phyloP scores from a whole-genome alignment of 1,140 invertebrate species.

The Melipona quadrifasciata region DNA sequence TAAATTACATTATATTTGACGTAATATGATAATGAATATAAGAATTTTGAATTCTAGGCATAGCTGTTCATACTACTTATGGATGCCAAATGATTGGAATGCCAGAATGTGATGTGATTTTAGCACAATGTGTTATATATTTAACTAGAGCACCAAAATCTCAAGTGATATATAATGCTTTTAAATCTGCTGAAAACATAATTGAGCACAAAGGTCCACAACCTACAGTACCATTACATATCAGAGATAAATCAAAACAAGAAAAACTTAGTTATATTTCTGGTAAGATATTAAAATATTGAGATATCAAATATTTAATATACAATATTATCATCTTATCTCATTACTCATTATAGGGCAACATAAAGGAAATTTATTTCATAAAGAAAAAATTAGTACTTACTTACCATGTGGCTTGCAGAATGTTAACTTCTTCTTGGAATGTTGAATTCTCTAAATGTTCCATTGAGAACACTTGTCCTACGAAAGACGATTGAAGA shows the following conservation, averaged over 20 bases:
- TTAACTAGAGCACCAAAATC: conserved; percentile 89
- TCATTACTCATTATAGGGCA: conserved; percentile 81
- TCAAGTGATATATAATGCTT: conserved; percentile 85
- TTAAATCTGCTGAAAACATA: conserved; percentile 80
- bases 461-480: not conserved
- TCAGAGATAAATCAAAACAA: conserved; percentile 47
- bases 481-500: not conserved
- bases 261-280: conserved; percentile 35
- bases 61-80: conserved; percentile 88
- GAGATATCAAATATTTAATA: conserved; percentile 2
- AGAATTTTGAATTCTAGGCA: conserved; percentile 51
- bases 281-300: conserved; percentile 31
- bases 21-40: not conserved
- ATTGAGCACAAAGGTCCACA: conserved; percentile 61
- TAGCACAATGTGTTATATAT: conserved; percentile 89
- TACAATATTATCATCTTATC: conserved; percentile 4
- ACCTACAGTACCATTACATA: conserved; percentile 59
- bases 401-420: conserved; percentile 86
- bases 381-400: conserved; percentile 80
- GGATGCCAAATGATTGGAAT: conserved; percentile 90
- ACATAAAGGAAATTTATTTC: conserved; percentile 81
- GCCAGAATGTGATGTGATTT: conserved; percentile 89
- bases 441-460: not conserved
- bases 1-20: too few species aligned
- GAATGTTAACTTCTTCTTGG: conserved; percentile 83